Evolutionary conservation across 2,113 vertebrate species (phyloP), one percentile per base, ranked within the genome.

Genomic region (Oenanthe oenanthe): DNA sequence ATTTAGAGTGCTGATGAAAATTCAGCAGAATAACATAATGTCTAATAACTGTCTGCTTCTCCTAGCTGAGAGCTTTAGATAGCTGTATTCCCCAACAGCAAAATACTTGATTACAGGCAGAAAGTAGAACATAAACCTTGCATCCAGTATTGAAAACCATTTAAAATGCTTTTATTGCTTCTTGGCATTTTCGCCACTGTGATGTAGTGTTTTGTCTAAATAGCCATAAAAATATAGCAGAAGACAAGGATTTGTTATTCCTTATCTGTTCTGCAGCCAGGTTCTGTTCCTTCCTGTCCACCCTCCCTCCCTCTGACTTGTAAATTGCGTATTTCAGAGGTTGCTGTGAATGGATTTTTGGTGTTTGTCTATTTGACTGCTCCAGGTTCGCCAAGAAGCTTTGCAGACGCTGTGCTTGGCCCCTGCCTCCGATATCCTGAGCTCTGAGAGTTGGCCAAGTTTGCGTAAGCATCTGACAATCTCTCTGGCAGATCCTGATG

Each of bases 381-480:
- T 95, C 42, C 56, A 99, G 99, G 98, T 99, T 81, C 98, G 99
- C 21, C 98, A 98, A 67, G 98, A 99, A 91, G 99, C 99, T 13
- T 96, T 99, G 85, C 98, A 99, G 92, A 97, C 77, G 0, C 97
- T 99, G 17, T 99, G 98, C 92, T 97, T 97, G 43, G 98, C 98
- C 14, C 98, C 99, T 29, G 98, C 98, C 2, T 99, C 99, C 29
- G 99, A 99, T 38, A 97, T 99, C 34, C 96, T 99, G 82, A 99
- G 98, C 96, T 99, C 98, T 77, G 99, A 99, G 96, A 98, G 98
- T 43, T 99, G 99, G 99, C 98, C 96, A 60, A 92, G 94, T 92
- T 98, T 99, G 75, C 97, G 98, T 38, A 98, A 98, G 95, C 98
- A 98, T 79, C 98, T 99, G 29, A 98, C 97, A 0, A 28, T 85